A percentile compares a stretch with the other conserved stretches of the same genome.
phyloP scores from a whole-genome alignment of 1,140 invertebrate genomes.

The Melitaea cinxia region DNA sequence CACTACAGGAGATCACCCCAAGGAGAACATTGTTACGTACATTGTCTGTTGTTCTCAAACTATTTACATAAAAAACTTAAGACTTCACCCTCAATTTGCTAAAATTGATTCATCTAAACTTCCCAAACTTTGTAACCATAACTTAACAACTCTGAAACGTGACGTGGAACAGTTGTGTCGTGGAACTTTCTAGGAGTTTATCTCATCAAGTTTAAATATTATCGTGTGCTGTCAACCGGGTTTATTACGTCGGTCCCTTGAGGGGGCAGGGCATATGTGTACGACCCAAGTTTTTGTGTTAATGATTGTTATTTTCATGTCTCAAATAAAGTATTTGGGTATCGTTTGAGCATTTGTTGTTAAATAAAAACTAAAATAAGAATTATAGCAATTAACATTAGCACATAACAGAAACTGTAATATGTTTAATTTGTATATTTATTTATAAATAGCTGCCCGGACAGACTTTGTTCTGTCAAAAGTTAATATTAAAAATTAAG shows the following conservation, averaged over 20 bases:
- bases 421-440: too few relatives aligned
- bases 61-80: constrained; percentile 18
- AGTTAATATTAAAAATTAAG: too few relatives aligned
- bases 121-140: constrained; percentile 1
- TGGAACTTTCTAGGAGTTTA: constrained; percentile 14
- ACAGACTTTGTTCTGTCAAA: too few relatives aligned
- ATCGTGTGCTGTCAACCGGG: constrained; percentile 16
- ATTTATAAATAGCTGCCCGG: too few relatives aligned
- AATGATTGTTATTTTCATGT: background rate
- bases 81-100: constrained; percentile 6
- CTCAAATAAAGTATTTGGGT: background rate
- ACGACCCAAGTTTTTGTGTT: background rate
- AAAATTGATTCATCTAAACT: constrained; percentile 25
- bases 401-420: too few relatives aligned
- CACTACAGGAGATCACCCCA: background rate
- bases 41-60: constrained; percentile 11
- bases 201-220: constrained; percentile 27
- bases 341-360: too few relatives aligned
- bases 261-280: background rate
- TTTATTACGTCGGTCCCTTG: constrained; percentile 14
- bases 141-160: constrained; percentile 18
- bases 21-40: background rate
- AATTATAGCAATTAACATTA: too few relatives aligned
- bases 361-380: too few relatives aligned
- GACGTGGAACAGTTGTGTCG: constrained; percentile 17